Conservation (phyloP, 1,140 invertebrate genomes). For the Brachionus manjavacas region DNA sequence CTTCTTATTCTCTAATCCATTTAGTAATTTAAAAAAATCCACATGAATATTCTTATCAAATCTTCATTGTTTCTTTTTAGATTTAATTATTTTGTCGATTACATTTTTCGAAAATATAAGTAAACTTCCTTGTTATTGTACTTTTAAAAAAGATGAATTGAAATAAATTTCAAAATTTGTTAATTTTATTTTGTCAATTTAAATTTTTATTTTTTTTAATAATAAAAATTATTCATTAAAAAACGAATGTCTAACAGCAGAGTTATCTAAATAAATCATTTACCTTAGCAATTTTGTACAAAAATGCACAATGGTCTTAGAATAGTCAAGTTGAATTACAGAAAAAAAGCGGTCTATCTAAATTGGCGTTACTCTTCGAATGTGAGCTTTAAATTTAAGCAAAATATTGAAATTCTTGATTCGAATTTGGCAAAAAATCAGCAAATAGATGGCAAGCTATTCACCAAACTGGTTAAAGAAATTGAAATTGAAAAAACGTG, state of each 20-base stretch:
- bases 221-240: too few relatives aligned
- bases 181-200: neutral
- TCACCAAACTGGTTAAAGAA: neutral
- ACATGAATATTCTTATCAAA: too few relatives aligned
- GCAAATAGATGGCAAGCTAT: neutral
- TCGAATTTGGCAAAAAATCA: neutral
- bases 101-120: too few relatives aligned
- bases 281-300: neutral
- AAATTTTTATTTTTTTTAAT: too few relatives aligned
- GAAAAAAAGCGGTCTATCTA: neutral
- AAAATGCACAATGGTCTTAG: neutral
- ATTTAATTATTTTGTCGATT: too few relatives aligned
- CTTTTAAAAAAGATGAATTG: too few relatives aligned
- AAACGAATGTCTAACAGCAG: neutral
- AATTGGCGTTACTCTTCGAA: neutral
- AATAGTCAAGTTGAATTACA: neutral
- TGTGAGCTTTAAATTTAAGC: neutral
- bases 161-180: neutral
- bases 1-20: too few relatives aligned
- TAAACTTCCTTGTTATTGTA: too few relatives aligned
- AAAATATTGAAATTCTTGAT: neutral
- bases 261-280: neutral
- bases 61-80: too few relatives aligned
- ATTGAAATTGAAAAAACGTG: neutral
- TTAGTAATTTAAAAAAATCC: too few relatives aligned